Percentiles rank a stretch among this genome's conserved stretches.
Evolutionary conservation across 2,888 invertebrate species (phyloP).

Genomic region (Nomada fabriciana): DNA sequence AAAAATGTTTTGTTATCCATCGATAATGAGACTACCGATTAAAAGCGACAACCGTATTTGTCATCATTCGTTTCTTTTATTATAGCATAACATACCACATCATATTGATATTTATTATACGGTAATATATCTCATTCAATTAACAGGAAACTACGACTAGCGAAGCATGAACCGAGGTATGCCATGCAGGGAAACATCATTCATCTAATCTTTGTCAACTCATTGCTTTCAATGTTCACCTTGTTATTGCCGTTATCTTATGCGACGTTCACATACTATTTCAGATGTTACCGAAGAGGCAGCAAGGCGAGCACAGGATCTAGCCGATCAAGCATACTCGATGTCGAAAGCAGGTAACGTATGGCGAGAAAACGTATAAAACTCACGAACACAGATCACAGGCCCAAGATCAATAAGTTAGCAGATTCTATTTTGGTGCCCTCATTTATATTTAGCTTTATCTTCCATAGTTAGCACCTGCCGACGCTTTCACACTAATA

Average conservation of each 20-base stretch:
- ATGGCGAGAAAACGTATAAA: constrained; percentile 48
- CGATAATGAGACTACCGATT: constrained; percentile 6
- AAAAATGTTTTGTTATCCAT: constrained; percentile 55
- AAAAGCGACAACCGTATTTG: constrained; percentile 67
- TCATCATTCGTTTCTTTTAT: constrained; percentile 70
- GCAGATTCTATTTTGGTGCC: constrained; percentile 82
- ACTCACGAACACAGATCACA: constrained; percentile 71
- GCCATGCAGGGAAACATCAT: constrained; percentile 84
- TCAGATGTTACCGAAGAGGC: constrained; percentile 83
- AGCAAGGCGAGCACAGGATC: constrained; percentile 79
- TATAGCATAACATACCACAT: constrained; percentile 74
- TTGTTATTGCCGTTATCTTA: constrained; percentile 50
- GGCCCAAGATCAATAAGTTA: constrained; percentile 79
- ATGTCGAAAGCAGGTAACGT: constrained; percentile 80
- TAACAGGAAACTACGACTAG: constrained; percentile 83
- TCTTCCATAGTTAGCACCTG: constrained; percentile 85
- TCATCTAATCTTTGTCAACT: constrained; percentile 84
- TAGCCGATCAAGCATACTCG: constrained; percentile 76
- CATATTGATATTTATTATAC: constrained; percentile 75
- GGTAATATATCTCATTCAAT: constrained; percentile 81
- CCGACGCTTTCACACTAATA: constrained; percentile 84
- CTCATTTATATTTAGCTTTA: constrained; percentile 85
- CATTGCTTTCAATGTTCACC: constrained; percentile 83
- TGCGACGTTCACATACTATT: constrained; percentile 62
- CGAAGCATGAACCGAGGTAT: constrained; percentile 84